Evolutionary conservation across 30 jellyfish, hydroid and myxozoan genomes (phyloP).

Genomic region (Nemopilema nomurai): DNA sequence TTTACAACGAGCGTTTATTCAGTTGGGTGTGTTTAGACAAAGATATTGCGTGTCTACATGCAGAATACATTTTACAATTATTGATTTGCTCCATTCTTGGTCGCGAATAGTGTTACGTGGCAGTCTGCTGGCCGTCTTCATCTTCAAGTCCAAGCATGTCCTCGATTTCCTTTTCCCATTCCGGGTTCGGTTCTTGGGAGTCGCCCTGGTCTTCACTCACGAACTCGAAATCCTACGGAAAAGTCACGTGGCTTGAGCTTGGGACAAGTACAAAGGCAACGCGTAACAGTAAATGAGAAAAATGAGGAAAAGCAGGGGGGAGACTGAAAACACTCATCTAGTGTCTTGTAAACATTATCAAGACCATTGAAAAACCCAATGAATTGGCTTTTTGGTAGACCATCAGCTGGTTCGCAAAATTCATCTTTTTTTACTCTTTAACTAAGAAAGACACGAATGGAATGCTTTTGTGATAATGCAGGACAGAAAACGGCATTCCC

Average conservation of each 20-base stretch:
- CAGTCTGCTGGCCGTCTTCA: conserved; percentile 20
- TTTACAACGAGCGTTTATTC: no score
- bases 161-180: conserved; percentile 98
- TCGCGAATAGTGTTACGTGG: neutral
- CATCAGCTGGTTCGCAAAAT: no score
- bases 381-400: no score
- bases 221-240: conserved; percentile 87
- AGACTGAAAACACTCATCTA: neutral
- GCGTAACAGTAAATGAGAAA: neutral
- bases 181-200: conserved; percentile 77
- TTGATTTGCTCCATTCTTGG: neutral
- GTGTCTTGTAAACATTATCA: neutral
- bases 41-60: neutral
- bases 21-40: no score
- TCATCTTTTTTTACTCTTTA: no score
- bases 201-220: conserved; percentile 85
- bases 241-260: neutral
- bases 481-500: neutral
- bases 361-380: no score
- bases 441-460: neutral
- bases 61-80: neutral
- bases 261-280: neutral
- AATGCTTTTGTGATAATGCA: neutral
- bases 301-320: neutral
- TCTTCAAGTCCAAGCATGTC: conserved; percentile 88